Percentiles rank a stretch among this genome's conserved stretches.
phyloP scores from a whole-genome alignment of 2,113 vertebrate species.

The Oceanodroma tethys region DNA sequence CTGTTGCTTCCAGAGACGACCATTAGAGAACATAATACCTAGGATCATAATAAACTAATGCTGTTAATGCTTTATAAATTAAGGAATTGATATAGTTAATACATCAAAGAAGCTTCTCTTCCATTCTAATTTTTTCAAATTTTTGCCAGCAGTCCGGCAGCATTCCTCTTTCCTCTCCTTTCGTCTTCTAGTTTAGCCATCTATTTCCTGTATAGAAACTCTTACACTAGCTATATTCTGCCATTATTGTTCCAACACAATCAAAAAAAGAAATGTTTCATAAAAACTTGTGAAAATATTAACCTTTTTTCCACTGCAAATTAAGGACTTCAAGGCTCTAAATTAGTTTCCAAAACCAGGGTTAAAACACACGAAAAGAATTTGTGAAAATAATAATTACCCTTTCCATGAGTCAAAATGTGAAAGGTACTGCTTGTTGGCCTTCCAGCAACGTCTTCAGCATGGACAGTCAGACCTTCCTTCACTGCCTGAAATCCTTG shows the following conservation, averaged over 20 bases:
- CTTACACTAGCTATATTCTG: neutral
- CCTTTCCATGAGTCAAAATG: neutral
- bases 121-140: neutral
- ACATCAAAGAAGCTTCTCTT: neutral
- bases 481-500: constrained; percentile 55
- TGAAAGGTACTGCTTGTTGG: fast-evolving
- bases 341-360: neutral
- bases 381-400: neutral
- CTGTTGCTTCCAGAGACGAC: constrained; percentile 23
- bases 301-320: neutral
- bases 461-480: constrained; percentile 43
- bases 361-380: neutral
- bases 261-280: neutral
- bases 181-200: neutral
- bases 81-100: neutral
- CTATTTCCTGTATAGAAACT: neutral
- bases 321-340: neutral
- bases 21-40: constrained; percentile 23
- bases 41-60: neutral
- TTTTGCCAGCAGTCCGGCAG: neutral
- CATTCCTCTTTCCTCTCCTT: neutral
- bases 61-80: neutral
- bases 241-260: neutral
- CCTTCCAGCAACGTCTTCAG: constrained; percentile 41
- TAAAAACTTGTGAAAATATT: neutral